These are phyloP conservation scores for Drosophila fungiperda DNA, from an alignment of 2,888 invertebrate genomes.

Conservation along the genomic window DNA sequence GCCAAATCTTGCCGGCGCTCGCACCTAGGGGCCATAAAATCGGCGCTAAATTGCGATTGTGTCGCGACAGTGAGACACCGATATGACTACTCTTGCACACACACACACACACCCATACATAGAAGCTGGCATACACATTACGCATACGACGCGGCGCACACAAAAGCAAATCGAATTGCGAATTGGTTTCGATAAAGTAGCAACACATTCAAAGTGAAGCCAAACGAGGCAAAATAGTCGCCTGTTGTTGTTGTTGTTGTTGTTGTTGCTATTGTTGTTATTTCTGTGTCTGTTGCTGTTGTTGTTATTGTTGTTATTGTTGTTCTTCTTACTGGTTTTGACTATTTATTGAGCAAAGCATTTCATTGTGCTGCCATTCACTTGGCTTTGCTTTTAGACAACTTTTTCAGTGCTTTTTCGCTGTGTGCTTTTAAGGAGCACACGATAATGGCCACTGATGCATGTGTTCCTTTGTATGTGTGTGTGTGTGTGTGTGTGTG, in stretches of 20 bases:
- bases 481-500: conserved; percentile 6
- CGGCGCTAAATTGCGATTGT: conserved; percentile 76
- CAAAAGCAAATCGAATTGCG: conserved; percentile 81
- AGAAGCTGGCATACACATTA: conserved; percentile 63
- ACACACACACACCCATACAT: conserved; percentile 16
- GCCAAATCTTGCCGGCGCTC: conserved; percentile 45
- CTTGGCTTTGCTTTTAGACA: conserved; percentile 71
- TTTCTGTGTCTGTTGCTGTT: conserved; percentile 12
- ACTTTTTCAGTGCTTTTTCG: conserved; percentile 66
- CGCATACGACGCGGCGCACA: conserved; percentile 72
- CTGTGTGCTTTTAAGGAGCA: conserved; percentile 72
- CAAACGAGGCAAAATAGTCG: conserved; percentile 37
- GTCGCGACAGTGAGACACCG: conserved; percentile 69
- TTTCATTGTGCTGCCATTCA: conserved; percentile 74
- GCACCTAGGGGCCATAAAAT: conserved; percentile 69
- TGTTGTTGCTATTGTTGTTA: conserved; percentile 6
- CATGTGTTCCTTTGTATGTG: conserved; percentile 22
- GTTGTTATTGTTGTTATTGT: conserved; percentile 15
- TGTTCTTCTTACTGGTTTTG: conserved; percentile 56
- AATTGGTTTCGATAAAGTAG: conserved; percentile 74
- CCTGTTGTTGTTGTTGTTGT: conserved; percentile 2
- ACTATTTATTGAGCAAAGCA: conserved; percentile 75
- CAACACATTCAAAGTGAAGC: conserved; percentile 55
- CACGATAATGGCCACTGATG: conserved; percentile 76
- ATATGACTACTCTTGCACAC: conserved; percentile 34